These are phyloP conservation scores for Bombus picipes DNA, from an alignment of 1,140 invertebrate species.

Conservation along the genomic window DNA sequence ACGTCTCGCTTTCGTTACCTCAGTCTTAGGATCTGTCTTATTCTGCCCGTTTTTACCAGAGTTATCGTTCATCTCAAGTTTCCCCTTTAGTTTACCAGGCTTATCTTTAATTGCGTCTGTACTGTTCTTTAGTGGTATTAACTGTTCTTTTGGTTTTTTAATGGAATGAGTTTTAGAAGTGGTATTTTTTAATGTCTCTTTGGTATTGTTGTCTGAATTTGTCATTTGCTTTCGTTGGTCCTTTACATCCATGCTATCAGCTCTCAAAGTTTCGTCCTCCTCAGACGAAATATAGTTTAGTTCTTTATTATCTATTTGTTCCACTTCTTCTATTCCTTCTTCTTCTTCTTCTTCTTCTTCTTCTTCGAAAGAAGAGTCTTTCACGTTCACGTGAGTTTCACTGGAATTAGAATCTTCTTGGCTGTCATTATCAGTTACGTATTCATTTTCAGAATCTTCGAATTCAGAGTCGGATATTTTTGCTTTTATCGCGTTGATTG, in stretches of 20 bases:
- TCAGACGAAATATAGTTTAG: slow-evolving; percentile 17
- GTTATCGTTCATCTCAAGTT: not conserved
- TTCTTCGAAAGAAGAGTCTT: slow-evolving; percentile 30
- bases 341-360: slow-evolving; percentile 33
- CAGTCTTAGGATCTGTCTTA: not conserved
- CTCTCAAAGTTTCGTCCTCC: slow-evolving; percentile 31
- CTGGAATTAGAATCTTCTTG: slow-evolving; percentile 34
- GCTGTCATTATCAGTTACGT: slow-evolving; percentile 45
- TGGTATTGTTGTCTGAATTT: not conserved
- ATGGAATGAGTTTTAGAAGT: not conserved
- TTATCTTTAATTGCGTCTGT: not conserved
- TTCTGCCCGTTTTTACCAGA: not conserved
- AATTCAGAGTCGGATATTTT: slow-evolving; percentile 75
- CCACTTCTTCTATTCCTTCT: slow-evolving; percentile 17
- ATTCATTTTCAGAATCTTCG: slow-evolving; percentile 57
- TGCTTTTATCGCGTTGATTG: slow-evolving; percentile 77
- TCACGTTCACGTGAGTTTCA: not conserved
- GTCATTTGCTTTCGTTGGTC: not conserved
- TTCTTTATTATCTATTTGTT: slow-evolving; percentile 7
- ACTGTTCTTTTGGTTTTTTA: not conserved
- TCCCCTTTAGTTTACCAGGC: not conserved
- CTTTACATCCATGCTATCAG: not conserved
- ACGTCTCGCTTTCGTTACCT: not conserved
- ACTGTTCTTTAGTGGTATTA: not conserved
- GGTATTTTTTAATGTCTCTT: not conserved